These are phyloP conservation scores for Helicoverpa assulta DNA, from an alignment of 2,888 invertebrate genomes.

Conservation along the genomic window DNA sequence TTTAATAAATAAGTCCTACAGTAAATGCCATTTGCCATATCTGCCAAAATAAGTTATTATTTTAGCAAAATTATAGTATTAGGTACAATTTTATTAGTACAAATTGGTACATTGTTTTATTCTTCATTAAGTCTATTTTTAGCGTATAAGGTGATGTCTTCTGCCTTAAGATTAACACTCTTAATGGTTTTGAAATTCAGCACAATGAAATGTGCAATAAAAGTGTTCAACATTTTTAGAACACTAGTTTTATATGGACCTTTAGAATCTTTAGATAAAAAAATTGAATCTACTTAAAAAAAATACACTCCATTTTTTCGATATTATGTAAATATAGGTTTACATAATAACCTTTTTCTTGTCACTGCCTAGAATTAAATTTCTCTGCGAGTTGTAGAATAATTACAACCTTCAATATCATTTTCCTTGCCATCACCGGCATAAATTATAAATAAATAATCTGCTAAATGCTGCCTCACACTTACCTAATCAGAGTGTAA, in stretches of 20 bases:
- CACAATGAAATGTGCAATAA: conserved; percentile 29
- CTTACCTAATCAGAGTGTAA: conserved; percentile 28
- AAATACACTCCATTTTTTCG: neutral
- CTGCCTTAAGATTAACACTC: conserved; percentile 4
- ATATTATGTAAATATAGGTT: conserved; percentile 27
- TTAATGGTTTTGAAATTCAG: conserved; percentile 8
- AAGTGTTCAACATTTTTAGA: conserved; percentile 39
- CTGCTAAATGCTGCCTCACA: conserved; percentile 4
- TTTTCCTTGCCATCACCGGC: conserved; percentile 26
- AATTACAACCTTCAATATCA: conserved; percentile 38
- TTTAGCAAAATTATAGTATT: conserved; percentile 28
- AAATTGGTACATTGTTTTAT: conserved; percentile 30
- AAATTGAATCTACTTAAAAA: neutral
- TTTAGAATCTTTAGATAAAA: conserved; percentile 9
- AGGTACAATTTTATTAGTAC: conserved; percentile 35
- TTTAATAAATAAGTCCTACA: conserved; percentile 3
- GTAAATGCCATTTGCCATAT: conserved; percentile 50
- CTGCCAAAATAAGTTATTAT: conserved; percentile 44
- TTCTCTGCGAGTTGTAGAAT: conserved; percentile 46
- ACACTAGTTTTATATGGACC: conserved; percentile 25
- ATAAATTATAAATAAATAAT: conserved; percentile 15
- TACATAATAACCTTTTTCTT: conserved; percentile 19
- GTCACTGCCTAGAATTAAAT: conserved; percentile 30
- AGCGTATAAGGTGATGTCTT: conserved; percentile 6
- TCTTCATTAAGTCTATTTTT: conserved; percentile 27